phyloP scores from a whole-genome alignment of 2,888 invertebrate genomes.

The Salticus scenicus region DNA sequence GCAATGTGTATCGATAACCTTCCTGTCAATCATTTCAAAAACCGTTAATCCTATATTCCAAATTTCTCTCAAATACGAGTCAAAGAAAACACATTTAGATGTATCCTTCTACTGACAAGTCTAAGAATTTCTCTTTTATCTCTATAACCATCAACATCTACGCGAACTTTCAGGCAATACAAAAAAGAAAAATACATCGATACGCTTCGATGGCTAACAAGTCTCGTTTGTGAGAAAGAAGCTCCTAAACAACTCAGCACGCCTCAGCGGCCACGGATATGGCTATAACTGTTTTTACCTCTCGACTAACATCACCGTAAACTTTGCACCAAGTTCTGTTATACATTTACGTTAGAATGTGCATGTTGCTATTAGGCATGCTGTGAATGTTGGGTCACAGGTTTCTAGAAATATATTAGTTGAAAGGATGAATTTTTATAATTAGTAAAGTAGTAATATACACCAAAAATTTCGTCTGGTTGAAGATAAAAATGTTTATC shows the following conservation, averaged over 20 bases:
- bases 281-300: constrained; percentile 64
- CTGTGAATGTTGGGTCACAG: constrained; percentile 48
- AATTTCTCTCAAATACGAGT: background rate
- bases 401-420: constrained; percentile 19
- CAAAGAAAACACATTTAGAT: background rate
- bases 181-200: constrained; percentile 22
- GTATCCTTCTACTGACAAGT: constrained; percentile 5
- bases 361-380: constrained; percentile 32
- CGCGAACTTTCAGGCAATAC: constrained; percentile 40
- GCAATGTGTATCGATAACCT: too few species aligned
- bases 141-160: constrained; percentile 40
- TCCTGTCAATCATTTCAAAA: background rate
- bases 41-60: background rate
- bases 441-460: constrained; percentile 34
- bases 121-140: constrained; percentile 37
- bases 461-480: background rate
- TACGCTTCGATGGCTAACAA: constrained; percentile 51
- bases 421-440: constrained; percentile 43
- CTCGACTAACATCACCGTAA: constrained; percentile 38
- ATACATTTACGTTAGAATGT: background rate
- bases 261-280: constrained; percentile 48
- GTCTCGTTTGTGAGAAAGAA: constrained; percentile 64
- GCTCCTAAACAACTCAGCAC: constrained; percentile 55
- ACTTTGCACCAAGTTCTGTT: constrained; percentile 23
- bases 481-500: background rate